These are phyloP conservation scores for Lasioglossum villosulum DNA, from an alignment of 2,888 invertebrate species.

Conservation along the genomic window DNA sequence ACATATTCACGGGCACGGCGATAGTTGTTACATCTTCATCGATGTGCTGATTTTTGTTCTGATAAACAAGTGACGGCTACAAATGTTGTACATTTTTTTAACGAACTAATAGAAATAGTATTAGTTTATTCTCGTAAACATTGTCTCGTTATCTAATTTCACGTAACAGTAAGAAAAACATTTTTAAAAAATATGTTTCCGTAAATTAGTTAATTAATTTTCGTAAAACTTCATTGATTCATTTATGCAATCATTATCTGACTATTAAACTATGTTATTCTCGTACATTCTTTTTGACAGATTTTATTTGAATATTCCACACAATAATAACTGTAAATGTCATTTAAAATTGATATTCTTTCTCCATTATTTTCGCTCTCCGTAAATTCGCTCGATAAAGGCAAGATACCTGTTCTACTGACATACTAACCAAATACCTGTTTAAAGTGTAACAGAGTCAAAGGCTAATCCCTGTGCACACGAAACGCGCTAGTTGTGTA, in stretches of 20 bases:
- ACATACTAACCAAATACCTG: not conserved
- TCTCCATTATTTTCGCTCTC: not conserved
- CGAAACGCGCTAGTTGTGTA: not conserved
- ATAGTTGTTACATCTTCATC: not conserved
- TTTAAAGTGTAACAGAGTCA: not conserved
- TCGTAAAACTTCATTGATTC: no score
- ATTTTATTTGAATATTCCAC: no score
- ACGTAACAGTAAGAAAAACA: not conserved
- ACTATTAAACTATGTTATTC: no score
- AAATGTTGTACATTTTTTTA: not conserved
- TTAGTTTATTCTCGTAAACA: not conserved
- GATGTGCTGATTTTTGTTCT: not conserved
- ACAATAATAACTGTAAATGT: no score
- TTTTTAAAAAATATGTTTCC: not conserved
- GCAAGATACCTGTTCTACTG: not conserved
- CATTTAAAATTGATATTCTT: not conserved
- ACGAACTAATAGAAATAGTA: not conserved
- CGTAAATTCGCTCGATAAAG: not conserved
- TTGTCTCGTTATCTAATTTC: no score
- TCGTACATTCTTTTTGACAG: no score
- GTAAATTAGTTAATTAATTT: no score
- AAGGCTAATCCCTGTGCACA: not conserved
- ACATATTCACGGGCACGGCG: not conserved
- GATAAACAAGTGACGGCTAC: not conserved
- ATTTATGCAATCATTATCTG: no score